Conservation (phyloP, 2,888 invertebrate species). For the Lucinisca nassula region DNA sequence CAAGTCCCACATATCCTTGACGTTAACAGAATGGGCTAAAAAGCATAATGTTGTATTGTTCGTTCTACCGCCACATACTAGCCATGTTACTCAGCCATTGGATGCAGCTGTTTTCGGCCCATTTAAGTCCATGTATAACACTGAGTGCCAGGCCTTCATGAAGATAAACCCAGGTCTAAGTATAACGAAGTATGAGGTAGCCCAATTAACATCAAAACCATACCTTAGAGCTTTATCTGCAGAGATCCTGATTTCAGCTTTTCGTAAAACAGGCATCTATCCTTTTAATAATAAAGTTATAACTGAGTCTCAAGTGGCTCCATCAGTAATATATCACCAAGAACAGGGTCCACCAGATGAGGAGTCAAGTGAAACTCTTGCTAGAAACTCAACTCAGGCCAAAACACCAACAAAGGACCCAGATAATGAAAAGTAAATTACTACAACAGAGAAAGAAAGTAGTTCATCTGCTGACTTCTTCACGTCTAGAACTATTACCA, state of each 20-base stretch:
- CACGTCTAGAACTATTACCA: too few species aligned
- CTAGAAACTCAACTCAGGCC: too few species aligned
- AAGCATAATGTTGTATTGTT: constrained; percentile 51
- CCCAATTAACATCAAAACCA: not conserved
- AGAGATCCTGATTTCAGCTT: not conserved
- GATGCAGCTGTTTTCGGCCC: constrained; percentile 55
- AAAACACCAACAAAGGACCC: too few species aligned
- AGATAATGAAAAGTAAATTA: too few species aligned
- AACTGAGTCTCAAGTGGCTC: not conserved
- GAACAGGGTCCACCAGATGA: not conserved
- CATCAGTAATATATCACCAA: not conserved
- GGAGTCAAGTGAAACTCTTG: too few species aligned
- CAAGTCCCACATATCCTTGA: constrained; percentile 43
- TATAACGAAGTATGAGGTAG: constrained; percentile 10
- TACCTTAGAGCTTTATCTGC: constrained; percentile 14
- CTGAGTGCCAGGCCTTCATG: constrained; percentile 52
- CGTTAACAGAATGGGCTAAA: constrained; percentile 50
- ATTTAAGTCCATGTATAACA: constrained; percentile 50
- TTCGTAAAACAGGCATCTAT: constrained; percentile 14
- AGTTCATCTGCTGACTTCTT: too few species aligned
- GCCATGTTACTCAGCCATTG: constrained; percentile 58
- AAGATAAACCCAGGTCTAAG: not conserved
- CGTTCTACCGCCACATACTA: constrained; percentile 58
- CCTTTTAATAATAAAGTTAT: not conserved
- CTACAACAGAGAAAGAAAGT: too few species aligned